Conservation (phyloP, 2,113 vertebrate species). For the Sceloporus tristichus region DNA sequence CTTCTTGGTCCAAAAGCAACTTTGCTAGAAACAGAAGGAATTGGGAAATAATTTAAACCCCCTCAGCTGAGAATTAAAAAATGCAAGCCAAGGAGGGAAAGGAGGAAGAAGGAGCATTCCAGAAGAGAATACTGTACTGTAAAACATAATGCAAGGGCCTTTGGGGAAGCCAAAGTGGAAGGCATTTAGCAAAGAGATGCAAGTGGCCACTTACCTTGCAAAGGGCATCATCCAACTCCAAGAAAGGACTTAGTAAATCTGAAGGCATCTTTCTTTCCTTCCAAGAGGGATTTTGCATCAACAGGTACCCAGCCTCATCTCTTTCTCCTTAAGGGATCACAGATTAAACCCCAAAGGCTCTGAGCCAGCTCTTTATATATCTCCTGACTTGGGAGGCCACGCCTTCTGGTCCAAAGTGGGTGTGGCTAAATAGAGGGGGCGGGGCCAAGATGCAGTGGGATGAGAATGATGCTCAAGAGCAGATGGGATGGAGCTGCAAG, state of each 20-base stretch:
- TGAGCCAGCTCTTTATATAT: neutral
- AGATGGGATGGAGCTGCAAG: too few species aligned
- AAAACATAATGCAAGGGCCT: too few species aligned
- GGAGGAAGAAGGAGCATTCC: too few species aligned
- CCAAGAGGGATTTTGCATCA: neutral
- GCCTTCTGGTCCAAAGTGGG: conserved; percentile 2
- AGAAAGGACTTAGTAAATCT: conserved; percentile 78
- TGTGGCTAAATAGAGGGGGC: neutral
- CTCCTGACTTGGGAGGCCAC: neutral
- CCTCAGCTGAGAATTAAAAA: too few species aligned
- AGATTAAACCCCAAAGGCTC: fast-evolving
- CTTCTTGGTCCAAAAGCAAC: too few species aligned
- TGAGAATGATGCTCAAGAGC: too few species aligned
- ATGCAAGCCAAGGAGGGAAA: too few species aligned
- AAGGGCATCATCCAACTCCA: conserved; percentile 81
- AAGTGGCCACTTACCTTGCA: conserved; percentile 74
- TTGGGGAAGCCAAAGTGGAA: too few species aligned
- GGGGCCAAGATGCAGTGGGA: neutral
- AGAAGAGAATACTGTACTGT: too few species aligned
- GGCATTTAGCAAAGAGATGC: neutral
- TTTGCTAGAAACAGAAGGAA: too few species aligned
- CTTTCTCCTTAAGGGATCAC: neutral
- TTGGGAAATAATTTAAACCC: too few species aligned
- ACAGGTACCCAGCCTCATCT: neutral
- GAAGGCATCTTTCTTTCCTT: conserved; percentile 76